Evolutionary conservation across 2,797 vertebrate genomes (phyloP).

Genomic region (Sternarchorhynchus goeldii): DNA sequence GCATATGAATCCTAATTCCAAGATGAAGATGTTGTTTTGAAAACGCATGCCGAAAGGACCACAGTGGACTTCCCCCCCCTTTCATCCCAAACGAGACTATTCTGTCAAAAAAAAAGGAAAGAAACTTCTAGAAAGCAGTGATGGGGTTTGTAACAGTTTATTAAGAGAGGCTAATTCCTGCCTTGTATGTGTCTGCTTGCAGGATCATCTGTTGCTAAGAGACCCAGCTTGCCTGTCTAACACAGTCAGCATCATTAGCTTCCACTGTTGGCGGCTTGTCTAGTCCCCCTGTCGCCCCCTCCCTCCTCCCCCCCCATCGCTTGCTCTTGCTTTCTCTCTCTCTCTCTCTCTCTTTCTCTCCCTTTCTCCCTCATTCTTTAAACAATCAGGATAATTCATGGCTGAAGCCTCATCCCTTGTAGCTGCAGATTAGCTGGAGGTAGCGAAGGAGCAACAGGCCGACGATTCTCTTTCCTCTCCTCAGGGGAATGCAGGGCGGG

Average conservation of each 20-base stretch:
- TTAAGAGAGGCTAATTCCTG: slow-evolving; percentile 70
- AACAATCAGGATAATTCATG: slow-evolving; percentile 16
- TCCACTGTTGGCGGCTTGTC: slow-evolving; percentile 33
- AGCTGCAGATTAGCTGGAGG: slow-evolving; percentile 16
- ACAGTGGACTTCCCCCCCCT: neutral
- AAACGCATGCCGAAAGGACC: neutral
- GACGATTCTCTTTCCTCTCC: slow-evolving; percentile 12
- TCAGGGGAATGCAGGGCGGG: neutral
- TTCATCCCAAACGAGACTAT: neutral
- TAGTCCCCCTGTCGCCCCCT: neutral
- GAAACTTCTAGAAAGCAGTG: slow-evolving; percentile 6
- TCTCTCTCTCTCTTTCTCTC: slow-evolving; percentile 41
- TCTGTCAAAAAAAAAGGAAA: neutral
- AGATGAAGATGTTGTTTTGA: slow-evolving; percentile 4
- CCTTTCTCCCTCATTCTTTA: neutral
- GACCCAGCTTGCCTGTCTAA: slow-evolving; percentile 75
- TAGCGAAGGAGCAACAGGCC: neutral
- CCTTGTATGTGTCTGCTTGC: slow-evolving; percentile 69
- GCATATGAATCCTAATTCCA: neutral
- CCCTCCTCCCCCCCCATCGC: slow-evolving; percentile 45
- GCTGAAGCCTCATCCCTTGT: neutral
- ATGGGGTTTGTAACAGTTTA: slow-evolving; percentile 62
- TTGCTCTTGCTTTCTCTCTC: slow-evolving; percentile 24
- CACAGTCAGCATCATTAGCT: slow-evolving; percentile 73
- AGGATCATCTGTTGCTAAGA: slow-evolving; percentile 75